Base-by-base conservation (phyloP, 1,140 invertebrate genomes). In the Ephestia elutella region DNA sequence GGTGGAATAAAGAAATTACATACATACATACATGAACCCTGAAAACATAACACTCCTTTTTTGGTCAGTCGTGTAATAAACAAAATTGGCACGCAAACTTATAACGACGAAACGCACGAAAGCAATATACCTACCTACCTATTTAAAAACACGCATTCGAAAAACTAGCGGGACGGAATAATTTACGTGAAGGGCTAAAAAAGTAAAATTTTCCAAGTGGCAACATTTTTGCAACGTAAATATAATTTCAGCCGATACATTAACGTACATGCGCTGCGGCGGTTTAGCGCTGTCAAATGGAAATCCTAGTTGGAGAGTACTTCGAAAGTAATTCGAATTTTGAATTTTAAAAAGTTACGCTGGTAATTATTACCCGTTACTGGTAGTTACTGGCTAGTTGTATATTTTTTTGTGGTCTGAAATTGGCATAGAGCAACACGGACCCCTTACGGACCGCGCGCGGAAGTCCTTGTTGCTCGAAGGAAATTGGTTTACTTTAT, bases 241-340 rank as follows among this genome's bases (percentile, higher is more conserved):
- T 68, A 73, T 71, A 74, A 76, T 74, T 75, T 64, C 68, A 60
- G 67, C 64, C 76, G 73, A 71, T 72, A 71, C 71, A 71, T 73
- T 73, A 73, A 62, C 61, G 68, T 62, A 60, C 21, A n/a, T 63
- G 68, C 64, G 51, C 30, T 35, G 59, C 55, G 55, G 57, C n/a
- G 68, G 69, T 74, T 78, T 76, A 78, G 71, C 65, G 66, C 71
- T 66, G 71, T 64, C 62, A 68, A 62, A 70, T 62, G 73, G 72
- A 78, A 78, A 68, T 72, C 70, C 54, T 44, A 44, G 53, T 17
- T 48, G 60, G 62, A 44, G 54, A 18, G 28, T 72, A 77, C 71
- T 73, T 56, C 57, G 18, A 10, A 25, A 2, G 18, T 3, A 48
- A 18, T 35, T 35, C 32, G 32, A 10, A 35, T 5, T 35, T 35